phyloP scores from a whole-genome alignment of 35 echinoderm and acorn worm species.

The Lytechinus variegatus region DNA sequence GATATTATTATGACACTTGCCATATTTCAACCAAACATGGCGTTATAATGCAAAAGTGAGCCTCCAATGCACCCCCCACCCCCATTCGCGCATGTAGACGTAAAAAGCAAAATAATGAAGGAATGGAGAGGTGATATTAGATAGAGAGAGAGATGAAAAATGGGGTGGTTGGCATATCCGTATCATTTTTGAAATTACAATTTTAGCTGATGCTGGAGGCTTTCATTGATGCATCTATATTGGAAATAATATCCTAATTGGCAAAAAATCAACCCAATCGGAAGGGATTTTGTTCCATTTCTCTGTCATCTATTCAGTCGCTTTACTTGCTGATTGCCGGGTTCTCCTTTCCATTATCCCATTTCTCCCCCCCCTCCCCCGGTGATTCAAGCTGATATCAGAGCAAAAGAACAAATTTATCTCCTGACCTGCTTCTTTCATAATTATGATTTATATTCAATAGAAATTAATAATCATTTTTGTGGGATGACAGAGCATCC shows the following conservation, averaged over 20 bases:
- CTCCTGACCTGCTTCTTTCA: too few relatives aligned
- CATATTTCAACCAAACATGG: too few relatives aligned
- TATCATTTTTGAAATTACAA: not conserved
- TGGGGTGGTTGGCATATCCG: not conserved
- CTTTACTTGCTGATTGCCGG: not conserved
- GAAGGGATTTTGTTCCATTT: not conserved
- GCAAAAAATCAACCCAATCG: not conserved
- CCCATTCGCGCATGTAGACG: too few relatives aligned
- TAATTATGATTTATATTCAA: too few relatives aligned
- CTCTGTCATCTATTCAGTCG: not conserved
- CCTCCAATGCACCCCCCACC: too few relatives aligned
- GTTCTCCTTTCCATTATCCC: not conserved
- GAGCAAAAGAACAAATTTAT: too few relatives aligned
- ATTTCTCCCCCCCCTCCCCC: not conserved
- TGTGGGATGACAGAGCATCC: too few relatives aligned
- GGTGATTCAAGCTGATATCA: not conserved
- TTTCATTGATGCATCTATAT: not conserved
- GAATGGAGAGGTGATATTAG: not conserved
- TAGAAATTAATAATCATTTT: too few relatives aligned
- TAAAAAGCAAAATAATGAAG: not conserved
- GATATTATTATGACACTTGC: too few relatives aligned
- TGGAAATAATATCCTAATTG: not conserved
- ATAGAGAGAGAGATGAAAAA: not conserved
- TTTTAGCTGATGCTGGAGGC: not conserved
- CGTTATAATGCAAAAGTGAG: too few relatives aligned